Evolutionary conservation across 2,797 vertebrate species (phyloP), one percentile per base, ranked within the genome.

Genomic region (Potorous gilbertii): DNA sequence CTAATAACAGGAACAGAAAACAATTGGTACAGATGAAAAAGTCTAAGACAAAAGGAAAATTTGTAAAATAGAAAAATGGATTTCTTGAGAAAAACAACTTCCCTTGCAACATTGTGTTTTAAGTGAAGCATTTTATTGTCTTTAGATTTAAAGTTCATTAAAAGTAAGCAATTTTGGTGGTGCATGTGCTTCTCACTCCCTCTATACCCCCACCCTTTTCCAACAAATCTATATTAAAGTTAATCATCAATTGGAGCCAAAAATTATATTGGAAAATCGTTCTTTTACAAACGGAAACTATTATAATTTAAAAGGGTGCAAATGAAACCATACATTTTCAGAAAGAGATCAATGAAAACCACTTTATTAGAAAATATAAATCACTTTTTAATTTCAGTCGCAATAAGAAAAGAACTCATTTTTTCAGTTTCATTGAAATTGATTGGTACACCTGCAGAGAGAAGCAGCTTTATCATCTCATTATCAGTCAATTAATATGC

Each of bases 401-500:
- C 98, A 98, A 98, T 99, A 99, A 99, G 99, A 98, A 99, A 98
- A 98, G 98, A 98, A 97, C 54, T 98, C 97, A 98, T 98, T 98
- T 98, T 98, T 98, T 98, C 97, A 97, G 94, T 98, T 99, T 98
- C 97, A 98, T 98, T 98, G 98, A 98, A 99, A 99, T 99, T 99
- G 99, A 99, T 99, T 99, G 98, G 99, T 98, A 98, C 98, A 99
- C 99, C 99, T 99, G 98, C 98, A 98, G 98, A 98, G 98, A 98
- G 98, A 98, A 98, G 97, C 95, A 97, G 98, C 98, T 99, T 99
- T 99, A 99, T 99, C 99, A 98, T 98, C 98, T 99, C 98, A 99
- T 99, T 99, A 99, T 99, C 99, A 99, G 98, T 98, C 99, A 99
- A 99, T 99, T 99, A 99, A 99, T 99, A 99, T 99, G 99, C 99